phyloP scores from a whole-genome alignment of 2,797 vertebrate species.

The Eptatretus atami region DNA sequence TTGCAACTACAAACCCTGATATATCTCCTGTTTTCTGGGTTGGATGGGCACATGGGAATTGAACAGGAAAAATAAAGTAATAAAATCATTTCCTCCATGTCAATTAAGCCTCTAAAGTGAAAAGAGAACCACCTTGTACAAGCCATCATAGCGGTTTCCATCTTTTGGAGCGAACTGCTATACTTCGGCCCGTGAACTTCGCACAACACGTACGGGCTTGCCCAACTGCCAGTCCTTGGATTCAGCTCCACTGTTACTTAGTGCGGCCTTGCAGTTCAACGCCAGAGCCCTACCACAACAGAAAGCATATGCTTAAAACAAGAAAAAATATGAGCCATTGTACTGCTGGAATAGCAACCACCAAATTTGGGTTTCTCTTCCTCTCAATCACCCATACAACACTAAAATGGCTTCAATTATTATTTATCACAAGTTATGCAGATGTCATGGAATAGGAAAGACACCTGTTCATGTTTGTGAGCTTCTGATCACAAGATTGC shows the following conservation, averaged over 20 bases:
- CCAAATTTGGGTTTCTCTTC: no score
- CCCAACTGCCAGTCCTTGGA: conserved; percentile 64
- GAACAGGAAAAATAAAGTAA: no score
- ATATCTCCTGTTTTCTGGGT: no score
- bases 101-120: no score
- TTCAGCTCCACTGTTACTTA: conserved; percentile 56
- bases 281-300: conserved; percentile 34
- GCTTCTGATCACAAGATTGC: conserved; percentile 87
- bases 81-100: no score
- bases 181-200: conserved; percentile 72
- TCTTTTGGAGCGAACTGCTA: conserved; percentile 56
- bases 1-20: no score
- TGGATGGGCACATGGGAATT: no score
- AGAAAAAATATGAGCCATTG: neutral
- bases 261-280: conserved; percentile 51
- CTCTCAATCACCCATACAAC: no score
- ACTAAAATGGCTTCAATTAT: no score
- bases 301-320: neutral
- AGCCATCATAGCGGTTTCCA: conserved; percentile 87
- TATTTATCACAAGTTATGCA: neutral
- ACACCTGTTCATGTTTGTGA: conserved; percentile 89
- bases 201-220: conserved; percentile 59
- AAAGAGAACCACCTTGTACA: conserved; percentile 40
- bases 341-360: no score
- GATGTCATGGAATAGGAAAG: neutral